Percentiles rank a stretch among this genome's conserved stretches.
These are phyloP conservation scores for Diplodus sargus DNA, from an alignment of 2,797 vertebrate genomes.

Conservation along the genomic window DNA sequence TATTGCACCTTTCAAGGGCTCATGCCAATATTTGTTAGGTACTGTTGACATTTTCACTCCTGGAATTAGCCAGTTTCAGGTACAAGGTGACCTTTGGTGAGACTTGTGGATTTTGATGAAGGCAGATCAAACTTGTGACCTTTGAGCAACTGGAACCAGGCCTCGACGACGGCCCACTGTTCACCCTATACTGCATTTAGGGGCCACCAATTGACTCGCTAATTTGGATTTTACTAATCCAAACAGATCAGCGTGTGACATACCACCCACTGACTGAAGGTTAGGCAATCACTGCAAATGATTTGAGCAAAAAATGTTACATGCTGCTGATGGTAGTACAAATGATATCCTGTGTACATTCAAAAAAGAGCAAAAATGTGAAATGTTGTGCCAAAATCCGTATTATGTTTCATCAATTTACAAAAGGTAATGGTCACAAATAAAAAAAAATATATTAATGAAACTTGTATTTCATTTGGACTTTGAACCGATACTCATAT, in stretches of 20 bases:
- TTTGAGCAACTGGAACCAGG: constrained; percentile 30
- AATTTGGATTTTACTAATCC: constrained; percentile 65
- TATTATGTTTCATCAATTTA: background rate
- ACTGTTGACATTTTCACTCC: background rate
- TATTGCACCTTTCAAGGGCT: background rate
- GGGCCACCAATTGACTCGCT: constrained; percentile 34
- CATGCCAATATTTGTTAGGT: background rate
- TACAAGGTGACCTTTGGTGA: background rate
- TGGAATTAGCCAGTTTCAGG: background rate
- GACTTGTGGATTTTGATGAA: constrained; percentile 19
- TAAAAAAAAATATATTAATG: background rate
- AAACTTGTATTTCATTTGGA: background rate
- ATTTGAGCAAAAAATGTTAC: constrained; percentile 3
- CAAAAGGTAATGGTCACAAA: background rate
- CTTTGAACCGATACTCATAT: background rate
- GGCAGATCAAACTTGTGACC: constrained; percentile 39
- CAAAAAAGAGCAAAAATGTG: background rate
- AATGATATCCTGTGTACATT: background rate
- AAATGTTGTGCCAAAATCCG: background rate
- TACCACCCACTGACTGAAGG: constrained; percentile 34
- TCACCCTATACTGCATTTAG: constrained; percentile 78
- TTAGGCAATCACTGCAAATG: constrained; percentile 20
- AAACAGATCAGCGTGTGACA: constrained; percentile 58
- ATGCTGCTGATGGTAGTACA: constrained; percentile 6
- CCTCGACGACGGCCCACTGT: constrained; percentile 7